phyloP scores from a whole-genome alignment of 2,797 vertebrate genomes.

The Girardinus metallicus region DNA sequence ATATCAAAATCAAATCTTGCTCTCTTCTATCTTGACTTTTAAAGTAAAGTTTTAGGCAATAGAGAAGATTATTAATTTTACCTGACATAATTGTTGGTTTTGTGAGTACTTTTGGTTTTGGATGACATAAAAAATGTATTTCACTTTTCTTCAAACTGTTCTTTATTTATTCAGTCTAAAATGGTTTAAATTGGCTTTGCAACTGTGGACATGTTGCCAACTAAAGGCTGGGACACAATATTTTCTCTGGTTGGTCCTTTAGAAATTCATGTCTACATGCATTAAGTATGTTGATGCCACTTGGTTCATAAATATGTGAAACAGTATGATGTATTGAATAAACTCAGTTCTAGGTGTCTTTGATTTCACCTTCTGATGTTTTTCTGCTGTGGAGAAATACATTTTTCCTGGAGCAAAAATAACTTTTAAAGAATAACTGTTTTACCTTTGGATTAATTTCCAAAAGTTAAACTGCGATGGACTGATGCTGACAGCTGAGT shows the following conservation, averaged over 20 bases:
- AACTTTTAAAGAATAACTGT: neutral
- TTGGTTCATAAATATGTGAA: neutral
- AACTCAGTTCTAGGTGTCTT: neutral
- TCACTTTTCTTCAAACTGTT: neutral
- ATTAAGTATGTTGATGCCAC: neutral
- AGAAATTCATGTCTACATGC: neutral
- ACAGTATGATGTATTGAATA: neutral
- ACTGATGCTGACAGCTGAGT: neutral
- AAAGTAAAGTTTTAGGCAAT: neutral
- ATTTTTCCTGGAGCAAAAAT: neutral
- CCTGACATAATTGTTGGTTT: neutral
- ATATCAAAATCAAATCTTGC: neutral
- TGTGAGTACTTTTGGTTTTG: neutral
- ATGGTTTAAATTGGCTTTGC: neutral
- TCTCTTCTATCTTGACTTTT: neutral
- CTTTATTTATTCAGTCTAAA: neutral
- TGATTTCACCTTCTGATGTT: neutral
- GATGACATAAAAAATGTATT: neutral
- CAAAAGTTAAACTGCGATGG: neutral
- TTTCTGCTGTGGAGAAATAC: neutral
- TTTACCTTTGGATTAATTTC: neutral
- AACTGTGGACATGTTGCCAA: neutral
- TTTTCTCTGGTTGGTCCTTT: neutral
- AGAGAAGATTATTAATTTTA: neutral
- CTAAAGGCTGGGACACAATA: neutral